These are phyloP conservation scores for Electrophaes corylata DNA, from an alignment of 2,888 invertebrate species.

Conservation along the genomic window DNA sequence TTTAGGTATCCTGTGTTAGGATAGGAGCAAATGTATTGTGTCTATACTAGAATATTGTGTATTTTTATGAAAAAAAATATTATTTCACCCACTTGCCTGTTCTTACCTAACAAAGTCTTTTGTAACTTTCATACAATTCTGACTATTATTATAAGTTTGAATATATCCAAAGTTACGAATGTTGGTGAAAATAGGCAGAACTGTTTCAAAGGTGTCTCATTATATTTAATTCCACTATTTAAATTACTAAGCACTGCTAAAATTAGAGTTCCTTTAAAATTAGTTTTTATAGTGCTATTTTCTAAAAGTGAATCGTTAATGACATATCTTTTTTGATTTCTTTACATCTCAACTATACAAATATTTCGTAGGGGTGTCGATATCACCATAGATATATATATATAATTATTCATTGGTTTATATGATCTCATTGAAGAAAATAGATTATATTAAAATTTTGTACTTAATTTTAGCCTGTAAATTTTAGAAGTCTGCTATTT, in stretches of 20 bases:
- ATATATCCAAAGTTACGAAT: too few relatives aligned
- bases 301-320: not conserved
- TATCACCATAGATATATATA: not conserved
- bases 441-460: slow-evolving; percentile 27
- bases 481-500: slow-evolving; percentile 16
- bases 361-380: not conserved
- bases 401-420: slow-evolving; percentile 37
- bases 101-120: too few relatives aligned
- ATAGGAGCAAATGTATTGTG: not conserved
- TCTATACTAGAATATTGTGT: not conserved
- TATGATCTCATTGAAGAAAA: slow-evolving; percentile 50
- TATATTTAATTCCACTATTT: not conserved
- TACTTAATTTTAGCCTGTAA: slow-evolving; percentile 25
- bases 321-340: not conserved
- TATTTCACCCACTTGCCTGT: too few relatives aligned
- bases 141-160: too few relatives aligned
- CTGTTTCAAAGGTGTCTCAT: not conserved
- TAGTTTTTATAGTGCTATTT: not conserved
- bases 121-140: too few relatives aligned
- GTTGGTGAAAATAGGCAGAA: not conserved
- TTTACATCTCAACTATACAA: not conserved
- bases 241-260: not conserved
- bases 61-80: not conserved
- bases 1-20: not conserved
- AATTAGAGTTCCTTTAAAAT: not conserved